Base-by-base conservation (phyloP, 2,888 invertebrate genomes). In the Cyrtodaria siliqua region DNA sequence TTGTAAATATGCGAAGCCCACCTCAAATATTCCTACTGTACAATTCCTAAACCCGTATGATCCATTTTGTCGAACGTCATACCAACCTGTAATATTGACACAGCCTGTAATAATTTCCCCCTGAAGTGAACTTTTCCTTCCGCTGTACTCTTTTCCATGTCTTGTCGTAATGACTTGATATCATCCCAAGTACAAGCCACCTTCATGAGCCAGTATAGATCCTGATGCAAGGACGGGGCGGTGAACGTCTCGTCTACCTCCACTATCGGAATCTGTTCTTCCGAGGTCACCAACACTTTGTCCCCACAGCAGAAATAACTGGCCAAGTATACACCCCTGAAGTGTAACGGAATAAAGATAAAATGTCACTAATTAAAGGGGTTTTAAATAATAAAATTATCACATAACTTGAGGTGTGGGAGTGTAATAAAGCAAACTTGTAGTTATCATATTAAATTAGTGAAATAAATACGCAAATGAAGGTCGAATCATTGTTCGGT, bases 171-270 rank as follows among this genome's bases (percentile, higher is more conserved):
- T 2, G 96, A 95, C 91, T 98, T 98, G 8, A 98, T 97, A 91
- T 99, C 98, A 87, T 98, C 98, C 99, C 99, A 99, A 0, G 97
- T 96, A 92, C 98, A 97, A 0, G 98, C 97, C 42, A 99, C 96
- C 95, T 98, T 98, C 96, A 99, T 97, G 26, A 99, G 95, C 99
- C 99, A 99, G 92, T 99, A 97, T 93, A 98, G 97, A 93, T 99
- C 99, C 75, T 95, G 96, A 92, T 98, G 96, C 79, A 98, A 95
- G 49, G 87, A 87, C 83, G 97, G 96, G 9, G 90, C 96, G 52
- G 98, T 97, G 93, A 97, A 98, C 38, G 97, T 97, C 93, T 99
- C 99, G 92, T 99, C 99, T 59, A 99, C 97, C 94, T 99, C 98
- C 88, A 99, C 96, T 73, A 98, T 97, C 0, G 99, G 99, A 76